Percentiles rank a stretch among this genome's conserved stretches.
Evolutionary conservation across 2,888 invertebrate species (phyloP).

Genomic region (Ornithoptera alexandrae): DNA sequence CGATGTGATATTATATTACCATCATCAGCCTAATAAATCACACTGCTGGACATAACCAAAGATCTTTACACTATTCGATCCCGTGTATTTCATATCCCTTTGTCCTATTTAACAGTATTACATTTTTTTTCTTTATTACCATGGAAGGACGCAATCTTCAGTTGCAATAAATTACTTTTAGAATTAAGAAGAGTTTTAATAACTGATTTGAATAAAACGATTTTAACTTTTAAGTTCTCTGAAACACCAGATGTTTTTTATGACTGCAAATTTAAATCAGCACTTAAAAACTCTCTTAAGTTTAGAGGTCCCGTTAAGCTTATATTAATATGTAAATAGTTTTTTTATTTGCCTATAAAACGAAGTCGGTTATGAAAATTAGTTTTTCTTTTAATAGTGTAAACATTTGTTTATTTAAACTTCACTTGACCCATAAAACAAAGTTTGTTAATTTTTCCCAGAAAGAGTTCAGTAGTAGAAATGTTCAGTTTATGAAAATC

Average conservation of each 20-base stretch:
- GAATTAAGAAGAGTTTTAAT: neutral
- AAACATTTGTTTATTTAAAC: neutral
- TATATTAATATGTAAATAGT: neutral
- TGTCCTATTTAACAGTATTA: too few relatives aligned
- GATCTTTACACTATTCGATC: too few relatives aligned
- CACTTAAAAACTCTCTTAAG: conserved; percentile 8
- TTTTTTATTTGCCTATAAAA: neutral
- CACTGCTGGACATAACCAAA: too few relatives aligned
- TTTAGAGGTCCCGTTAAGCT: neutral
- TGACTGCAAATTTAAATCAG: conserved; percentile 21
- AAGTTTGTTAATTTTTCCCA: neutral
- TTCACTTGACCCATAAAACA: neutral
- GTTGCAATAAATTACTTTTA: neutral
- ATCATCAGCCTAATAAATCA: too few relatives aligned
- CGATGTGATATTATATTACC: too few relatives aligned
- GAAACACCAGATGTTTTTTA: conserved; percentile 26
- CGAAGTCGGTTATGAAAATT: neutral
- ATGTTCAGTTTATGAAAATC: too few relatives aligned
- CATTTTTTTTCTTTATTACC: too few relatives aligned
- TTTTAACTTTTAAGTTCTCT: conserved; percentile 14
- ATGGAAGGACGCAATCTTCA: neutral
- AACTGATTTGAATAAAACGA: conserved; percentile 18
- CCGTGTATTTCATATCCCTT: too few relatives aligned
- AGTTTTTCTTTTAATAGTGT: neutral
- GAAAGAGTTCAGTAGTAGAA: neutral